A percentile compares a stretch with the other conserved stretches of the same genome.
Evolutionary conservation across 1,140 invertebrate species (phyloP).

Genomic region (Aplysia californica): DNA sequence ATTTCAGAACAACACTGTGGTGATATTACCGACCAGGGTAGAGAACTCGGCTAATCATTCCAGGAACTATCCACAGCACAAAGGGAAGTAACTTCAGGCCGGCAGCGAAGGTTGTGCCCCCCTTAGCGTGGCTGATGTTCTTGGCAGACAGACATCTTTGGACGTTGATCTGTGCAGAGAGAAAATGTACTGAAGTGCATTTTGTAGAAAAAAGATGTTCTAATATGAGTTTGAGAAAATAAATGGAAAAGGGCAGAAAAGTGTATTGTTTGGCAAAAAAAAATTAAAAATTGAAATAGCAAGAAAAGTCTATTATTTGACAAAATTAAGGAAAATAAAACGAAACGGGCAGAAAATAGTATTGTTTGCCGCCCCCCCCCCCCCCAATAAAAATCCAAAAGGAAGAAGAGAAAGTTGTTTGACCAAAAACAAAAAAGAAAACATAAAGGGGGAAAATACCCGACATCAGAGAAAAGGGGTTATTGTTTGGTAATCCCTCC

Average conservation of each 20-base stretch:
- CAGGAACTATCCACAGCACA: slow-evolving; percentile 71
- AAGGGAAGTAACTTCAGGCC: slow-evolving; percentile 70
- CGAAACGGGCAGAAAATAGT: not conserved
- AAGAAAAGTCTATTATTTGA: not conserved
- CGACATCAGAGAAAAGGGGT: no score
- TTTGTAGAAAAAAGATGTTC: not conserved
- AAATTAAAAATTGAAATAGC: not conserved
- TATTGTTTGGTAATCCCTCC: no score
- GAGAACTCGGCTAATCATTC: slow-evolving; percentile 71
- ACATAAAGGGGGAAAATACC: no score
- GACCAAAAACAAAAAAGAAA: no score
- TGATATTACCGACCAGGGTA: slow-evolving; percentile 53
- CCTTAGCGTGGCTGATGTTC: slow-evolving; percentile 71
- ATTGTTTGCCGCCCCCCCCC: no score
- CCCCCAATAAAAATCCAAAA: no score
- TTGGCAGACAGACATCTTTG: slow-evolving; percentile 71
- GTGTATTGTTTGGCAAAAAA: no score
- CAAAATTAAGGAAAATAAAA: not conserved
- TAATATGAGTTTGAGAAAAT: no score
- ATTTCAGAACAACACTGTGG: not conserved
- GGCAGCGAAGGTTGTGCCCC: slow-evolving; percentile 69
- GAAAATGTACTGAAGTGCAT: not conserved
- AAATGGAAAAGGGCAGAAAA: no score
- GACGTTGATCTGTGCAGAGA: slow-evolving; percentile 68
- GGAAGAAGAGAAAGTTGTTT: no score